Evolutionary conservation across 2,888 invertebrate species (phyloP), one percentile per base, ranked within the genome.

Genomic region (Falcaria lacertinaria): DNA sequence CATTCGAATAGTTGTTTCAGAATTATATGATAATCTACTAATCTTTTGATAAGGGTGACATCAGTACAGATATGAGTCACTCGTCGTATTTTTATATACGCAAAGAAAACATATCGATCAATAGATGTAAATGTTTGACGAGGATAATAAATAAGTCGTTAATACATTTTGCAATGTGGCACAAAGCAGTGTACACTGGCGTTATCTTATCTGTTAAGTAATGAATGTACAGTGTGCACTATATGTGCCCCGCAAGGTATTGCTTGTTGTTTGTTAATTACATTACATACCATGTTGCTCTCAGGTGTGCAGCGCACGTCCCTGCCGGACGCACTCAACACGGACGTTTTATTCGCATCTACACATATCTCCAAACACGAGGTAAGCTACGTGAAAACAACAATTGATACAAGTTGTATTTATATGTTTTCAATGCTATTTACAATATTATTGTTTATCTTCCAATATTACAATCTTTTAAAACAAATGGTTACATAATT

Each of bases 191-290:
- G 54, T 60, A 55, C 53, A 48, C 47, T 58, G 49, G 44, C 46
- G 57, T 76, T 84, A 85, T 85, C 85, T 85, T 84, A 85, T 85
- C 86, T 70, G 64, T 72, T 74, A 71, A 67, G 66, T 73, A 68
- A 73, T 54, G 63, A 59, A 57, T 53, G 47, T 50, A 62, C 60
- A 67, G 60, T 74, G 70, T 37, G 37, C 37, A 37, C 22, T 37
- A 64, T 76, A 61, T 72, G 65, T 67, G 59, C 60, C 57, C 61
- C 52, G 62, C 57, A 62, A 57, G 59, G 57, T 61, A 57, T 52
- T 41, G 42, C 42, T 61, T 47, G 59, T 60, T 53, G 53, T 50
- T 62, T 49, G 42, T 55, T 22, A 22, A 22, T 22, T 22, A 7
- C n/a, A 58, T 60, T 60, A 63, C 74, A 79, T 63, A 82, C 65